Base-by-base conservation (phyloP, 2,888 invertebrate genomes). In the Tribolium freemani region DNA sequence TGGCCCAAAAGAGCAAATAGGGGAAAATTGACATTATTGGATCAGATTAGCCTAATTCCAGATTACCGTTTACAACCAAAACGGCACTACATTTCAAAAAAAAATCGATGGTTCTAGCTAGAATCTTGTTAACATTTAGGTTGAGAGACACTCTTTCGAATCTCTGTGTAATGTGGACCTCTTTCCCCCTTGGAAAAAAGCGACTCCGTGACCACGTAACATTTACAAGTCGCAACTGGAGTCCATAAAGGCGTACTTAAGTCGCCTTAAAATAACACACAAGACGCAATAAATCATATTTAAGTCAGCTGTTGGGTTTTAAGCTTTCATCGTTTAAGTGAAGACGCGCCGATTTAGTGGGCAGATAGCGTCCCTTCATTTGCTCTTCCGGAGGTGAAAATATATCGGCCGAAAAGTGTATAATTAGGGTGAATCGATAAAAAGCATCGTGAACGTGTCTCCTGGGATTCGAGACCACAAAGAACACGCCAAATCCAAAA, bases 361-460 rank as follows among this genome's bases (percentile, higher is more conserved):
- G 78, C 70, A 78, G 83, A 83, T 83, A 83, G 81, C 80, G 79
- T 80, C 79, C 80, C 82, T 80, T 83, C 83, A 82, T 83, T 83
- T 81, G 79, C 81, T 79, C 79, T 81, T 82, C 82, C 81, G 81
- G 82, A 78, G 76, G 16, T 58, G 16, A 67, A 75, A 77, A 78
- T 75, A 77, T 75, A 58, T 67, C 31, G 50, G 20, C 50, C 46
- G 31, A 54, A 69, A 50, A 66, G 13, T 38, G 58, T 67, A 67
- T 67, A 67, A 67, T 67, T 67, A 71, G 71, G 67, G 16, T 67
- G 50, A 51, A 68, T 56, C 50, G 56, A 57, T 44, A 67, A 44
- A 20, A 44, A 20, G 50, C 13, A 21, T 21, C 53, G 51, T 20
- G 44, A 11, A 10, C 13, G 20, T 53, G 44, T 31, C 67, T 67